phyloP scores from a whole-genome alignment of 2,113 vertebrate genomes.

The Cacatua alba region DNA sequence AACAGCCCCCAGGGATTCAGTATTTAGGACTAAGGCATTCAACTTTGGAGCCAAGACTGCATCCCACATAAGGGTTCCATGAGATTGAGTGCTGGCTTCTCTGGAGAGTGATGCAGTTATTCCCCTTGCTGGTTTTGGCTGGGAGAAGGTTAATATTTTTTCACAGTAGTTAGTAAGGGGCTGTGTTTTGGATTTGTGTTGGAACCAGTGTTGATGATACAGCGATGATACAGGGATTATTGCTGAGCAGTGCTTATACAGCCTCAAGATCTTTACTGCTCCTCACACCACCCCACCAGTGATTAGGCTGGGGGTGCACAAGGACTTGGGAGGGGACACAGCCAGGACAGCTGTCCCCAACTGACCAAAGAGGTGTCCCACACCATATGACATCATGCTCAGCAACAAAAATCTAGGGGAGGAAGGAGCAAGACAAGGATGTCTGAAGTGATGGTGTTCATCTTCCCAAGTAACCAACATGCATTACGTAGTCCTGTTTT shows the following conservation, averaged over 20 bases:
- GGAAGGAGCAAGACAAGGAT: neutral
- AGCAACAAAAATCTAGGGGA: neutral
- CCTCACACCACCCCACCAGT: accelerated
- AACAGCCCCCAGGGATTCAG: accelerated
- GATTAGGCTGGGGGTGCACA: neutral
- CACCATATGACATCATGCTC: neutral
- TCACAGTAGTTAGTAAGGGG: neutral
- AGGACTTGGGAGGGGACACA: neutral
- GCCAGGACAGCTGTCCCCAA: neutral
- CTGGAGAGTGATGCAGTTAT: neutral
- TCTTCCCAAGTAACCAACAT: neutral
- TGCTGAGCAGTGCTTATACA: neutral
- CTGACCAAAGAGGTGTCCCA: neutral
- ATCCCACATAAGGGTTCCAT: accelerated
- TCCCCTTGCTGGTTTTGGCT: neutral
- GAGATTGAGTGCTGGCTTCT: neutral
- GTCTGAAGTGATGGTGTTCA: accelerated
- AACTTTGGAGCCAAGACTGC: neutral
- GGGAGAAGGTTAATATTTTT: neutral
- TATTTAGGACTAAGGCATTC: neutral
- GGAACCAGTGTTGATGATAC: neutral
- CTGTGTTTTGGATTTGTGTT: neutral
- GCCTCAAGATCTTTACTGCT: neutral
- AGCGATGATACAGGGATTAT: neutral
- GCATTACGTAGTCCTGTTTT: neutral